Evolutionary conservation across 2,888 invertebrate species (phyloP).

Genomic region (Drosophila testacea): DNA sequence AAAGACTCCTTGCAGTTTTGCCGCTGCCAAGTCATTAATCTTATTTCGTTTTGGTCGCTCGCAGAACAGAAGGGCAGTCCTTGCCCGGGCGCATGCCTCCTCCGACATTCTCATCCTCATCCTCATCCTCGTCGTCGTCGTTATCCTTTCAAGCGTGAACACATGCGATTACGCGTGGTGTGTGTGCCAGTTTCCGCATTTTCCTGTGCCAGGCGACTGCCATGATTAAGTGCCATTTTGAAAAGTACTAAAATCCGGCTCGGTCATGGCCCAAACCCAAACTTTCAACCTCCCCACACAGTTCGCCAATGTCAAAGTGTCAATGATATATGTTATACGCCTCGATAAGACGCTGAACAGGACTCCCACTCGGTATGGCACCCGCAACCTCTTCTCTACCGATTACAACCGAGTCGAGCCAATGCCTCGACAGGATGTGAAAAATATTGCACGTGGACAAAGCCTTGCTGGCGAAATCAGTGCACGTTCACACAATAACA

Average conservation of each 20-base stretch:
- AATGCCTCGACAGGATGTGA: slow-evolving; percentile 45
- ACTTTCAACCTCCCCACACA: slow-evolving; percentile 17
- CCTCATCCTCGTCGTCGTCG: slow-evolving; percentile 46
- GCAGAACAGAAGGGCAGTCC: slow-evolving; percentile 39
- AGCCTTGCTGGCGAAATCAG: slow-evolving; percentile 71
- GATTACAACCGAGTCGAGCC: slow-evolving; percentile 3
- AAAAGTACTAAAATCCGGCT: slow-evolving; percentile 85
- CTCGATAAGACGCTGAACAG: slow-evolving; percentile 74
- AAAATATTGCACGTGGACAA: slow-evolving; percentile 77
- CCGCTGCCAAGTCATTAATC: slow-evolving; percentile 83
- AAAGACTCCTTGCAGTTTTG: slow-evolving; percentile 26
- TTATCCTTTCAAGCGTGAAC: slow-evolving; percentile 84
- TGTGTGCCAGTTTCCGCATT: slow-evolving; percentile 83
- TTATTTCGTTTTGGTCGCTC: slow-evolving; percentile 78
- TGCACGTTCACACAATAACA: slow-evolving; percentile 81
- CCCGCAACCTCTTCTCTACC: neutral
- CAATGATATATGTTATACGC: slow-evolving; percentile 83
- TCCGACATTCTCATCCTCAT: slow-evolving; percentile 9
- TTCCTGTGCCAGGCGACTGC: slow-evolving; percentile 81
- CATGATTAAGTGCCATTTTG: slow-evolving; percentile 85
- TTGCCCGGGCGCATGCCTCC: slow-evolving; percentile 29
- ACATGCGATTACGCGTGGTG: slow-evolving; percentile 84
- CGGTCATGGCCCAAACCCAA: slow-evolving; percentile 69
- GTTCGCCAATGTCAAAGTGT: slow-evolving; percentile 81
- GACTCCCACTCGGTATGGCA: neutral